Evolutionary conservation across 2,113 vertebrate genomes (phyloP), one percentile per base, ranked within the genome.

Genomic region (Marmota monax): DNA sequence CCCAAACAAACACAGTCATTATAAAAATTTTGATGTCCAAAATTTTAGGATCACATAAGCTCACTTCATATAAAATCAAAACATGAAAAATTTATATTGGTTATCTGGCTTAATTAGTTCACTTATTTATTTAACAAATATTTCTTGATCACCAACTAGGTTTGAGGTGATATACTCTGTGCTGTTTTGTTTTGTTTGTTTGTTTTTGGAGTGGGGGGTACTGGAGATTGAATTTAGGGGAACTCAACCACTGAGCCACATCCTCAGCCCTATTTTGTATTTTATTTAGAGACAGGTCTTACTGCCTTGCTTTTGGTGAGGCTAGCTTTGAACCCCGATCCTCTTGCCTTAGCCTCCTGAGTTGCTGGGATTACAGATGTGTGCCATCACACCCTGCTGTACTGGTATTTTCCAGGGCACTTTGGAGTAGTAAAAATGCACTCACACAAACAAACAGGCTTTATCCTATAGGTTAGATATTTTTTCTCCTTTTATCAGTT

Each of bases 61-160:
- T 96, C 89, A 80, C n/a, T 89, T 97, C 69, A 86, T 1, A 92
- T 23, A 96, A 98, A 96, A 51, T 79, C 8, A 63, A 82, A 61
- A 85, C 83, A 51, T 74, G 23, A 84, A 92, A 96, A 67, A 13
- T 91, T 78, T 58, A 32, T 72, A 77, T 74, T 72, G 37, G n/a
- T 27, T 96, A 72, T 92, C 20, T 84, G 20, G 16, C 16, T 91
- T 48, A 67, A 88, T 77, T 83, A 72, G 61, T 48, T 93, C 32
- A 76, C 34, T 65, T n/a, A 90, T 77, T 91, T 96, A 95, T 78
- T 79, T 17, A 77, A 90, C 42, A 90, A 67, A 88, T 85, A 85
- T 37, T 32, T 77, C 89, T 45, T 80, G 22, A 37, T 72, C 11
- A 77, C 61, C 45, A 82, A 20, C 39, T 88, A 48, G 42, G 39